A percentile compares a stretch with the other conserved stretches of the same genome.
Conservation (phyloP, 1,140 invertebrate genomes). For the Drosophila saltans region DNA sequence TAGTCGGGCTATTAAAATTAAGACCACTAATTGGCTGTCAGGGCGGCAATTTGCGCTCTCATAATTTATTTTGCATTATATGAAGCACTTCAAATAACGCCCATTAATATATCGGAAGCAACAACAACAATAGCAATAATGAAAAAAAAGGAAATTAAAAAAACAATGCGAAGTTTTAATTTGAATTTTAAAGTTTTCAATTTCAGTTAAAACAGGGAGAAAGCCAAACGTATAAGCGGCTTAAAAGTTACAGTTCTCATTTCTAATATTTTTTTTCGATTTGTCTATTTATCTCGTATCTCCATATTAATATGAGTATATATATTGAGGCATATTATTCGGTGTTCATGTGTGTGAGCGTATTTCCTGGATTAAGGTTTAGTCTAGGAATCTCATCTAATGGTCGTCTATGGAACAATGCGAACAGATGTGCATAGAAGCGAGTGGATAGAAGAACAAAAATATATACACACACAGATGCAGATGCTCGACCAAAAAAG, state of each 20-base stretch:
- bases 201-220: constrained; percentile 1
- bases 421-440: constrained; percentile 66
- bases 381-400: constrained; percentile 36
- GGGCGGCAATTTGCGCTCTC: constrained; percentile 46
- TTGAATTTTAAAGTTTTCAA: constrained; percentile 20
- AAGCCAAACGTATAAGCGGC: constrained; percentile 4
- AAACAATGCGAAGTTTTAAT: constrained; percentile 33
- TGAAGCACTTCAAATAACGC: constrained; percentile 24
- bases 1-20: constrained; percentile 34
- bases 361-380: constrained; percentile 51
- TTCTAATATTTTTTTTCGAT: not conserved
- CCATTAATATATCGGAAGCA: constrained; percentile 46
- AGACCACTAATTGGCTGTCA: constrained; percentile 59
- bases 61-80: constrained; percentile 9
- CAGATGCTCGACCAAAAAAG: constrained; percentile 56
- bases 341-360: constrained; percentile 6
- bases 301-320: constrained; percentile 1
- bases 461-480: constrained; percentile 45
- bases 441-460: constrained; percentile 27
- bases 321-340: not conserved
- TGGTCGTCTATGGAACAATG: constrained; percentile 50
- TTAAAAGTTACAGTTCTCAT: not conserved
- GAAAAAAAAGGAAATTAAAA: constrained; percentile 12
- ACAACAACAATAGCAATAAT: not conserved
- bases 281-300: not conserved